Evolutionary conservation across 2,888 invertebrate genomes (phyloP), one percentile per base, ranked within the genome.

Genomic region (Chrysolina oricalcia): DNA sequence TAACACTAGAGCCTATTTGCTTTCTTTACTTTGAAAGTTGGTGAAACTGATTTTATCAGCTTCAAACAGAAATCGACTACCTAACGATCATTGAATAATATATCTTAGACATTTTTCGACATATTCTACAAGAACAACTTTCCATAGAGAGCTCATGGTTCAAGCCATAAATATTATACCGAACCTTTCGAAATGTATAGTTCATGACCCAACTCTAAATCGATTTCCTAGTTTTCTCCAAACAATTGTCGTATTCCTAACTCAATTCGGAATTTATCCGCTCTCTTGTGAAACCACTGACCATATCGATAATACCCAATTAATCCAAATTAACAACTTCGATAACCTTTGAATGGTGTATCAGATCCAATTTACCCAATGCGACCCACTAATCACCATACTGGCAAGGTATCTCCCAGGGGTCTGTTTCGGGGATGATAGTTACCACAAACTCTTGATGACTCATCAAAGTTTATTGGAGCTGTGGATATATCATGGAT

Each of bases 301-400:
- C 35, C 62, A 35, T 21, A 56, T 62, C 27, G 62, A 67, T 67
- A 27, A 67, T 50, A n/a, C 27, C 40, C 19, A 10, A 50, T 50
- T 23, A 1, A 67, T 67, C 35, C 67, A 50, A 23, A 67, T 27
- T 46, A 13, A 46, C 43, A 46, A 46, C 43, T 46, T 46, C 17
- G 41, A 41, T 41, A 23, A 5, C 40, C 15, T 64, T 21, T 64
- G 64, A 41, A 17, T 17, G 17, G n/a, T 15, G 35, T 64, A 65
- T 43, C 15, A 43, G 43, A 43, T 43, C 43, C 43, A 43, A 15
- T 43, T 15, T 15, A 43, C 43, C 43, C 13, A 43, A 43, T 9
- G 43, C 43, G 43, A 15, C 43, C 11, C 2, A 43, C 43, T 43
- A 43, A 43, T 43, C 43, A 43, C 43, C 43, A 43, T 43, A 43